phyloP scores from a whole-genome alignment of 2,888 invertebrate species.

The Xestobium rufovillosum region DNA sequence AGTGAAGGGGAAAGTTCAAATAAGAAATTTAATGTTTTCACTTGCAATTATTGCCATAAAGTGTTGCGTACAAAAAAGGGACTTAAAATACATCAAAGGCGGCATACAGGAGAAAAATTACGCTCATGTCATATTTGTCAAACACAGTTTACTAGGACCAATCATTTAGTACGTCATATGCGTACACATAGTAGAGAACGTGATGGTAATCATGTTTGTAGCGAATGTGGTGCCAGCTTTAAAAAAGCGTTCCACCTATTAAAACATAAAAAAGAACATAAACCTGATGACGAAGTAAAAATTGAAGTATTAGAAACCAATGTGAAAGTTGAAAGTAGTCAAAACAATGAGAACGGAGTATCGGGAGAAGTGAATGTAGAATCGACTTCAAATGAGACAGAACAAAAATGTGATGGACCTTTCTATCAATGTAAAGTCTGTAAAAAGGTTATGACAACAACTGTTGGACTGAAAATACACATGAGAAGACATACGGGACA shows the following conservation, averaged over 20 bases:
- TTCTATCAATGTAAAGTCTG: constrained; percentile 37
- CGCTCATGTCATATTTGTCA: constrained; percentile 36
- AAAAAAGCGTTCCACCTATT: constrained; percentile 26
- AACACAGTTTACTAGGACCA: constrained; percentile 35
- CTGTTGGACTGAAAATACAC: constrained; percentile 44
- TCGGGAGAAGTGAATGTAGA: constrained; percentile 11
- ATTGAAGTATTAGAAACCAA: neutral
- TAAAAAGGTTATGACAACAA: constrained; percentile 32
- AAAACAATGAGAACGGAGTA: constrained; percentile 13
- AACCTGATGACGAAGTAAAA: constrained; percentile 13
- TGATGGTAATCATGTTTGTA: constrained; percentile 26
- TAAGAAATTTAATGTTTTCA: constrained; percentile 25
- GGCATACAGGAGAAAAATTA: constrained; percentile 37
- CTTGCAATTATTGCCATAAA: constrained; percentile 37
- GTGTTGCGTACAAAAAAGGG: constrained; percentile 34
- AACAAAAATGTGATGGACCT: constrained; percentile 27
- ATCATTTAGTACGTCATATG: constrained; percentile 38
- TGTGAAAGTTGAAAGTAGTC: constrained; percentile 7
- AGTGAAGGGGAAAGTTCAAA: constrained; percentile 28
- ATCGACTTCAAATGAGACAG: constrained; percentile 18
- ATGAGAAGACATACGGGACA: constrained; percentile 59
- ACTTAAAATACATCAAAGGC: constrained; percentile 34
- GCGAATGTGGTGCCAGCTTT: constrained; percentile 30
- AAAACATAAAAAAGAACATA: constrained; percentile 29
- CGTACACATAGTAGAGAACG: constrained; percentile 32